Evolutionary conservation across 2,113 vertebrate species (phyloP), one percentile per base, ranked within the genome.

Genomic region (Hyla sarda): DNA sequence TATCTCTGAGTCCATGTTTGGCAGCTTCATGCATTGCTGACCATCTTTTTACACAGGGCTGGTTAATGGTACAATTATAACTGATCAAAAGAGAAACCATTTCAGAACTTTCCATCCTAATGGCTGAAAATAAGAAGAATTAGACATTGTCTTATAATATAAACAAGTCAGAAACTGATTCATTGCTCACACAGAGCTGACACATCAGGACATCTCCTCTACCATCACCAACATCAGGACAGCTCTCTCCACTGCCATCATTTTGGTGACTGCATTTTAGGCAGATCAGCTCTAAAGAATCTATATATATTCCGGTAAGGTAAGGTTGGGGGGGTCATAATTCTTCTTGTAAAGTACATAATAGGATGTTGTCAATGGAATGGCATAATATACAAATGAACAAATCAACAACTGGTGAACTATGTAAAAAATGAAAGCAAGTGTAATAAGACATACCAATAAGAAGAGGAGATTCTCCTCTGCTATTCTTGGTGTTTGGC

Each of bases 11-110:
- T n/a, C 95, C 96, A 83, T 93, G 94, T 89, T 96, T 97, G 28
- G 95, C 96, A 19, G 96, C 96, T 92, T 97, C 96, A 1, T 97
- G 96, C 74, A 93, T 93, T 34, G 95, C 95, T 0, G 94, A 97
- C 96, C 95, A 96, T 45, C 87, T 91, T 54, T 91, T 95, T 67
- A 92, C 88, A 6, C 95, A 96, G 0, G 96, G 93, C 88, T 96
- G 95, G 88, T 95, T 93, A 84, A 96, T 93, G 13, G 89, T 92
- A 74, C 94, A 91, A 13, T 95, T 95, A 50, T 94, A 88, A 87
- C 92, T 92, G 78, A 97, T 91, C 75, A 98, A 93, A n/a, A 88
- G 30, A 0, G 90, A 87, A 9, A 90, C 94, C 92, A 96, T 94
- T 69, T 97, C 92, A 13, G 95, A 95, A 23, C 90, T 95, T 37